phyloP scores from a whole-genome alignment of 1,140 invertebrate species.

The Cydia splendana region DNA sequence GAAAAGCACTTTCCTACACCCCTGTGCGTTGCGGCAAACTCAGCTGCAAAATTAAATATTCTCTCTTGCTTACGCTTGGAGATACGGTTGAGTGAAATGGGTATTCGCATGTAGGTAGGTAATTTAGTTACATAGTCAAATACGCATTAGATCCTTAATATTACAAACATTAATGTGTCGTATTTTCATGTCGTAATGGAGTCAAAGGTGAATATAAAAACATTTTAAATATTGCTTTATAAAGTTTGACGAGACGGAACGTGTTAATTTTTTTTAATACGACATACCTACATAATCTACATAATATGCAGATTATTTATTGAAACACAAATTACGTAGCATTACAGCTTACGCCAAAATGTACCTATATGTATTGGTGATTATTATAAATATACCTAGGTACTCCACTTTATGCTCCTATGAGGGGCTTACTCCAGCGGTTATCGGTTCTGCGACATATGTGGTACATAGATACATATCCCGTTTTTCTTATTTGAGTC shows the following conservation, averaged over 20 bases:
- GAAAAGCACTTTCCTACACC: slow-evolving; percentile 7
- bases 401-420: not conserved
- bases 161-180: not conserved
- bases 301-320: no score
- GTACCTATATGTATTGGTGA: not conserved
- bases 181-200: not conserved
- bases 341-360: no score
- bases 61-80: not conserved
- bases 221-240: no score
- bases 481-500: no score
- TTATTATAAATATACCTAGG: not conserved
- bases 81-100: slow-evolving; percentile 1
- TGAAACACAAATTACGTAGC: no score
- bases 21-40: slow-evolving; percentile 4
- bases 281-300: no score
- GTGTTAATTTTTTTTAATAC: no score
- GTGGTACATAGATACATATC: no score
- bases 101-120: not conserved
- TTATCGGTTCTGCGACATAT: no score
- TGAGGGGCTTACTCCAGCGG: no score
- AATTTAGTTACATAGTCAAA: not conserved
- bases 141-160: not conserved
- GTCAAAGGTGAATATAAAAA: not conserved
- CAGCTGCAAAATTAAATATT: slow-evolving; percentile 17
- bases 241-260: no score